A percentile compares a stretch with the other conserved stretches of the same genome.
Conservation (phyloP, 2,888 invertebrate species). For the Spodoptera exigua region DNA sequence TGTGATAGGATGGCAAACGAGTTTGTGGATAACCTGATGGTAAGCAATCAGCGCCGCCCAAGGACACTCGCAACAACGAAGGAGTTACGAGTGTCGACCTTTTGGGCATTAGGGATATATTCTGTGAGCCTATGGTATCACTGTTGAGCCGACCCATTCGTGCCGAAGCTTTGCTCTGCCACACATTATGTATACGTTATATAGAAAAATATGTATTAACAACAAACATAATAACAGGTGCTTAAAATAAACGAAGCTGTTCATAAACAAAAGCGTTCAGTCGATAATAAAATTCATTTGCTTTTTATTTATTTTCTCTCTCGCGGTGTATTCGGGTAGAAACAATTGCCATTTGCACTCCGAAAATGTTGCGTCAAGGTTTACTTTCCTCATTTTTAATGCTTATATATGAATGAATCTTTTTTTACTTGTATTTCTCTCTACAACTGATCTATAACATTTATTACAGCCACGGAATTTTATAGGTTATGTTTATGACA, state of each 20-base stretch:
- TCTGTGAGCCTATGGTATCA: no score
- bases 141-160: no score
- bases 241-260: conserved; percentile 27
- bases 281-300: conserved; percentile 54
- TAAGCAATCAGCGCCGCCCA: no score
- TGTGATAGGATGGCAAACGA: no score
- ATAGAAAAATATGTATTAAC: conserved; percentile 12
- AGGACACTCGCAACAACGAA: no score
- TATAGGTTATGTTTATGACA: conserved; percentile 30
- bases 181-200: no score
- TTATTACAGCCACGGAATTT: conserved; percentile 33
- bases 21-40: no score
- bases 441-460: conserved; percentile 38
- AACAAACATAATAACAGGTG: conserved; percentile 15
- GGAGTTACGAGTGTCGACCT: no score
- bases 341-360: conserved; percentile 56
- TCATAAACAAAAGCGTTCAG: conserved; percentile 37
- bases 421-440: conserved; percentile 14
- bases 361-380: conserved; percentile 40
- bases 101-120: no score
- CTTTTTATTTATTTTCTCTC: conserved; percentile 46
- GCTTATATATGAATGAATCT: conserved; percentile 37
- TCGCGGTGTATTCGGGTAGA: conserved; percentile 28
- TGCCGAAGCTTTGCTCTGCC: no score
- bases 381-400: conserved; percentile 44